Conservation (phyloP, 2,797 vertebrate genomes). For the Coilia nasus region DNA sequence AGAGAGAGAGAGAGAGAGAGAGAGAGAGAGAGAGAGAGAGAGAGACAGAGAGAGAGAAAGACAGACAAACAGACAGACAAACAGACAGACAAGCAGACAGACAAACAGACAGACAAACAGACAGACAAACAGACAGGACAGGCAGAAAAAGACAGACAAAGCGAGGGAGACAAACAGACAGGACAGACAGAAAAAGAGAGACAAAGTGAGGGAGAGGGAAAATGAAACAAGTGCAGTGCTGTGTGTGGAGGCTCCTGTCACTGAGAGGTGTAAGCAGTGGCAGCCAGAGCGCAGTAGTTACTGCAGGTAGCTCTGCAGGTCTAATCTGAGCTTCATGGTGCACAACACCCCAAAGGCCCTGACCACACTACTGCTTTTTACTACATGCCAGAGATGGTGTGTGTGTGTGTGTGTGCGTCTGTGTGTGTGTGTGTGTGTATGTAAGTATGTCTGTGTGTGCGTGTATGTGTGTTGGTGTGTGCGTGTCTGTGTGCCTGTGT, state of each 20-base stretch:
- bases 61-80: too few species aligned
- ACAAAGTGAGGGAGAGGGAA: not conserved
- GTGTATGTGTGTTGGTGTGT: not conserved
- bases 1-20: constrained; percentile 13
- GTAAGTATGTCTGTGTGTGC: not conserved
- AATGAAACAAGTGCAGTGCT: not conserved
- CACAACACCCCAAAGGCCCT: not conserved
- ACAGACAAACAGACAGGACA: too few species aligned
- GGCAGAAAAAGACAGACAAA: not conserved
- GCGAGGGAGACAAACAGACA: not conserved
- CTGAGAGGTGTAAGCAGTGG: not conserved
- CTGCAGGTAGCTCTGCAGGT: not conserved
- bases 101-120: not conserved
- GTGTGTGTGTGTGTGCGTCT: not conserved
- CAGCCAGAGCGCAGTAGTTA: not conserved
- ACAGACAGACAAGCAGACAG: not conserved
- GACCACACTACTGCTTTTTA: not conserved
- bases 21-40: not conserved
- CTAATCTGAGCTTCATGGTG: not conserved
- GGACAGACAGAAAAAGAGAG: not conserved
- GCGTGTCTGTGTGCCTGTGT: not conserved
- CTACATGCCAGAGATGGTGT: not conserved
- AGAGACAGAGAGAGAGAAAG: not conserved
- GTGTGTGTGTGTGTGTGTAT: not conserved
- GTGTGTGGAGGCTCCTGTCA: not conserved